These are phyloP conservation scores for Columba livia DNA, from an alignment of 2,113 vertebrate genomes.

Conservation along the genomic window DNA sequence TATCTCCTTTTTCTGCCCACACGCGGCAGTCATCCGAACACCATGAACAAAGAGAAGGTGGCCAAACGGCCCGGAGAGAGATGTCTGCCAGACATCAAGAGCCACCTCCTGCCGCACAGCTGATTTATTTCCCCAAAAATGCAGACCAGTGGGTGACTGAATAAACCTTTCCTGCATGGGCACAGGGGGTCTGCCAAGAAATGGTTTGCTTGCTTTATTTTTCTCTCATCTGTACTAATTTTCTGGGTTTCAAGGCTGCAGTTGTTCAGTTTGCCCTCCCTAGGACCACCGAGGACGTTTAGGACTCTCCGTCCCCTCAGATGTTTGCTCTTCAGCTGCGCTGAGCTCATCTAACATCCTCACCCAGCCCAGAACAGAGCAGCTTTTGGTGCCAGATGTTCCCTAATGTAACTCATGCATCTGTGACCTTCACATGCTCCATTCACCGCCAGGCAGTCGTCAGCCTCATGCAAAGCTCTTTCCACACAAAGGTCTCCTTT, in stretches of 20 bases:
- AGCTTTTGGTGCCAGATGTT: background rate
- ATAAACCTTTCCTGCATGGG: background rate
- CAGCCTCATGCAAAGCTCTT: background rate
- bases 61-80: background rate
- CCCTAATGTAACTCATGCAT: background rate
- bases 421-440: background rate
- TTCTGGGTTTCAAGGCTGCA: background rate
- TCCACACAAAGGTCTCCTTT: conserved; percentile 2
- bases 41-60: background rate
- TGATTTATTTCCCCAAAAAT: background rate
- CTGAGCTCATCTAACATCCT: background rate
- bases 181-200: background rate
- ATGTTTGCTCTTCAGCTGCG: background rate
- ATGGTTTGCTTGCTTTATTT: background rate
- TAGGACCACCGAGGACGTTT: background rate
- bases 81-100: background rate
- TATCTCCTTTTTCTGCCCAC: background rate
- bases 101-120: background rate
- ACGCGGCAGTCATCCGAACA: background rate
- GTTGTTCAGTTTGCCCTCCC: background rate
- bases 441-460: background rate
- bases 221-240: background rate
- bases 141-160: background rate
- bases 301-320: background rate
- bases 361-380: background rate